Evolutionary conservation across 2,888 invertebrate genomes (phyloP).

Genomic region (Zelleria hepariella): DNA sequence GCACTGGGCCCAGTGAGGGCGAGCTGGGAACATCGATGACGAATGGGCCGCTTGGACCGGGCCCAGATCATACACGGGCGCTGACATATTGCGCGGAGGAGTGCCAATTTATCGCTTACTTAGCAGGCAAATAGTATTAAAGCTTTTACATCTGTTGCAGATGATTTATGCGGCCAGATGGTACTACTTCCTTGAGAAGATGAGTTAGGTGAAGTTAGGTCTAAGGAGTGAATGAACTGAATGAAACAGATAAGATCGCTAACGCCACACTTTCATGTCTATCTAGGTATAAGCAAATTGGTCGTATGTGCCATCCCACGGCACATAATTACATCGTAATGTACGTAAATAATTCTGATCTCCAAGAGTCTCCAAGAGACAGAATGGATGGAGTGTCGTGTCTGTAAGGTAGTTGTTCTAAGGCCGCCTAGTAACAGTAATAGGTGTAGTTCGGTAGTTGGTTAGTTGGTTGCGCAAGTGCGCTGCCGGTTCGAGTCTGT

Average conservation of each 20-base stretch:
- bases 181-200: no score
- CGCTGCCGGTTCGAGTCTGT: conserved; percentile 30
- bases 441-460: conserved; percentile 30
- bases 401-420: conserved; percentile 23
- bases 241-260: no score
- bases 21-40: not conserved
- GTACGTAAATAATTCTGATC: no score
- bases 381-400: not conserved
- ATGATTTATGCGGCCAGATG: no score
- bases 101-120: not conserved
- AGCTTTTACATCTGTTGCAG: no score
- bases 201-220: no score
- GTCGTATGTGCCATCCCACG: no score
- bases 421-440: conserved; percentile 46
- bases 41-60: not conserved
- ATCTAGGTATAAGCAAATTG: no score
- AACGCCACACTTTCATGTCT: no score
- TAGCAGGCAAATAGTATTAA: no score
- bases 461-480: conserved; percentile 40
- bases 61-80: not conserved
- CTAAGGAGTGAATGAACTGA: no score
- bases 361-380: not conserved
- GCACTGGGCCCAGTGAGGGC: not conserved
- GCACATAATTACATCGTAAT: no score
- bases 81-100: not conserved